Evolutionary conservation across 2,797 vertebrate genomes (phyloP).

Genomic region (Chiloscyllium punctatum): DNA sequence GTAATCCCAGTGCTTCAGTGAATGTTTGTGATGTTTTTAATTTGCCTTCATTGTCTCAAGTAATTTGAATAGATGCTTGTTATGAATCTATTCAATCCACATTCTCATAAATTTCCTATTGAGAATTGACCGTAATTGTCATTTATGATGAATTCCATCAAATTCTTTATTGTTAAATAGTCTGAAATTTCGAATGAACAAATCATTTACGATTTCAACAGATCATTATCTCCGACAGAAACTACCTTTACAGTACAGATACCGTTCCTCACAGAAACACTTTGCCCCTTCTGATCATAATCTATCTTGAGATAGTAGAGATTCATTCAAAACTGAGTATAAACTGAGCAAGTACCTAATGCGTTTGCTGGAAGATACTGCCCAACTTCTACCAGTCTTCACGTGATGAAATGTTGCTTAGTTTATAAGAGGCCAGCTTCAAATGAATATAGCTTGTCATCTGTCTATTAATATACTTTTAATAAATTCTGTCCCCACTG

Average conservation of each 20-base stretch:
- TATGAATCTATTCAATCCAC: background rate
- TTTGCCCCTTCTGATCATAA: background rate
- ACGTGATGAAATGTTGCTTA: background rate
- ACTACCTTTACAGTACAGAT: background rate
- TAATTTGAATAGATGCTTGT: background rate
- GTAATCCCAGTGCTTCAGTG: background rate
- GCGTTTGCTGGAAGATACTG: background rate
- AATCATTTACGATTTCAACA: background rate
- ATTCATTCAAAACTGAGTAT: background rate
- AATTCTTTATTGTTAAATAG: background rate
- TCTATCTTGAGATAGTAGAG: background rate
- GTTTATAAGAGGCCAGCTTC: background rate
- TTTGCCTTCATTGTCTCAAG: background rate
- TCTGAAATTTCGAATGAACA: background rate
- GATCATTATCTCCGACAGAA: background rate
- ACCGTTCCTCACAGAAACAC: background rate
- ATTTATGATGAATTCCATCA: background rate
- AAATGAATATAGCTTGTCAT: background rate
- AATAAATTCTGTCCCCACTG: background rate
- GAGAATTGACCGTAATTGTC: background rate
- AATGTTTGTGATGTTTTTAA: background rate
- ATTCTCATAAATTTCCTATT: background rate
- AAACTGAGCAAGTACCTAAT: background rate
- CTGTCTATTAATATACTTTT: background rate
- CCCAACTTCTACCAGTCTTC: background rate